phyloP scores from a whole-genome alignment of 2,113 vertebrate genomes.

The Numenius arquata region DNA sequence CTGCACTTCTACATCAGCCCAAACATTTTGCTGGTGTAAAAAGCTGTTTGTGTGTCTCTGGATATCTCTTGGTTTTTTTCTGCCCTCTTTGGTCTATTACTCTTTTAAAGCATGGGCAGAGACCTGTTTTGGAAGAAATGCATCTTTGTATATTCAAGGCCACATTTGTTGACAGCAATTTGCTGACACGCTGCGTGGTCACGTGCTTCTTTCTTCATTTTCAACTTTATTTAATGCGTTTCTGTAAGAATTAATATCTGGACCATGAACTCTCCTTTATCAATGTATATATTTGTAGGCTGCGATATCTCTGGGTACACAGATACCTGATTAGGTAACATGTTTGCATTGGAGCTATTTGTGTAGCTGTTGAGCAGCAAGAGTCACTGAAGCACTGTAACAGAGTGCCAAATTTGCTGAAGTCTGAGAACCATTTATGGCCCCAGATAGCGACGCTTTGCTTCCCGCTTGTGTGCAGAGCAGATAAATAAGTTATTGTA shows the following conservation, averaged over 20 bases:
- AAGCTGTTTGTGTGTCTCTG: neutral
- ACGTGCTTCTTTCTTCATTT: neutral
- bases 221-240: neutral
- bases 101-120: neutral
- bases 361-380: conserved; percentile 23
- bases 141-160: neutral
- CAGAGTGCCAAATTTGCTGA: neutral
- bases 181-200: neutral
- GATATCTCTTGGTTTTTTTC: neutral
- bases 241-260: neutral
- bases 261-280: conserved; percentile 52
- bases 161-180: neutral
- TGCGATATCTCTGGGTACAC: conserved; percentile 49
- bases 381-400: neutral
- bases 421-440: conserved; percentile 11
- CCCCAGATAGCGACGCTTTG: neutral
- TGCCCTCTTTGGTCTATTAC: neutral
- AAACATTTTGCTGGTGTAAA: neutral
- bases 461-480: neutral
- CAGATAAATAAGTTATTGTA: conserved; percentile 25
- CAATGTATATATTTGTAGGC: conserved; percentile 35
- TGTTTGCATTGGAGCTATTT: conserved; percentile 20
- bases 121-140: neutral
- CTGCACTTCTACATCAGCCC: neutral
- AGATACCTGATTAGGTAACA: conserved; percentile 49